Base-by-base conservation (phyloP, 2,113 vertebrate species). In the Pluvianellus socialis region DNA sequence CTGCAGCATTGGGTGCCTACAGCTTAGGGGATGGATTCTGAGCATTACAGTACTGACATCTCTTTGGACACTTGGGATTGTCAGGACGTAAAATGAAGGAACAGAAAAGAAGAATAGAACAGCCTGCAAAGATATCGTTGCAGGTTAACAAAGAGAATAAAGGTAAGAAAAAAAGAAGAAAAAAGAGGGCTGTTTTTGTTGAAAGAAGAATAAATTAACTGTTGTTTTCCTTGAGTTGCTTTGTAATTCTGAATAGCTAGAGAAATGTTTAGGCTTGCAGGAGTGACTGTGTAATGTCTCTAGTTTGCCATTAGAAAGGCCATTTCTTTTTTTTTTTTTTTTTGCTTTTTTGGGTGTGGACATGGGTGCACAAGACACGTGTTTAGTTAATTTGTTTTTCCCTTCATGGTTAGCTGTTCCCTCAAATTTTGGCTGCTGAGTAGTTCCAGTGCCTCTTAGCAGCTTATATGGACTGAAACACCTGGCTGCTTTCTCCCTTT, bases 311-410 rank as follows among this genome's bases (percentile, higher is more conserved):
- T 76, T 55, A 58, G 9, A 30, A 11, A 38, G 4, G 3, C 0
- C 2, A 1, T 49, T 76, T 67, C 4, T 30, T 44, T 62, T 0
- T 15, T 4, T 18, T n/a, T 15, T 1, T 16, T 40, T 32, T 27
- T 49, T 42, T 38, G 38, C 38, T 35, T 55, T 35, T 21, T 53
- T 10, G 47, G 21, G 21, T 4, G 4, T 28, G 5, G 1, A 7
- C 1, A 0, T 14, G 24, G 4, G 7, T 58, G 49, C 7, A 56
- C 1, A 3, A 1, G 16, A 42, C 14, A 9, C 3, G 0, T 77
- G 12, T 27, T 84, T 50, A 3, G 5, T 62, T 90, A 42, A 73
- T 61, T 77, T 66, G 4, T 18, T 76, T 94, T 85, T 62, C 11
- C 5, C 12, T n/a, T 82, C 1, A 1, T 55, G 28, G 30, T 6